Evolutionary conservation across 2,888 invertebrate genomes (phyloP).

Genomic region (Brassicogethes aeneus): DNA sequence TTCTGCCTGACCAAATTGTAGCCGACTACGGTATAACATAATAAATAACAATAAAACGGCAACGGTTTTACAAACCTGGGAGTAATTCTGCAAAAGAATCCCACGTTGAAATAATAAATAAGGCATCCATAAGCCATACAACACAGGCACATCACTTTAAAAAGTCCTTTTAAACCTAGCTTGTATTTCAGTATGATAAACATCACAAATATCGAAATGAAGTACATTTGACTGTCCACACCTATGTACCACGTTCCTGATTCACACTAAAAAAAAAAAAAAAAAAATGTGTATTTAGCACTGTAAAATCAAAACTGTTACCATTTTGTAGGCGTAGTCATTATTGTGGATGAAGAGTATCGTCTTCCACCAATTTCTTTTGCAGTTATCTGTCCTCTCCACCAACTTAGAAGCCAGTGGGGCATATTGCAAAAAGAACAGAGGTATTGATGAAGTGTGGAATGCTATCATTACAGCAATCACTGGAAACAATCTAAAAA

Average conservation of each 20-base stretch:
- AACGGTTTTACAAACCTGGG: too few relatives aligned
- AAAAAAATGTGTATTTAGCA: too few relatives aligned
- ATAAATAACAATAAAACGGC: too few relatives aligned
- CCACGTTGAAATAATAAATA: neutral
- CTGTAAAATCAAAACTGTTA: neutral
- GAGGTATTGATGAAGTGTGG: neutral
- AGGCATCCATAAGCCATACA: neutral
- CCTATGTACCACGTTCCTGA: neutral
- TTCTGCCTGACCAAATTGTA: neutral
- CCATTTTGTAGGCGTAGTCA: neutral
- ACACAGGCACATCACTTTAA: neutral
- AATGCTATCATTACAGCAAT: neutral
- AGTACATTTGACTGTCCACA: neutral
- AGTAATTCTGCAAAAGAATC: neutral
- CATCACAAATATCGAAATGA: neutral
- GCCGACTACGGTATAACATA: too few relatives aligned
- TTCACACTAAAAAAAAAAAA: neutral
- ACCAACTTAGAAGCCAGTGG: neutral
- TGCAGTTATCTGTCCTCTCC: neutral
- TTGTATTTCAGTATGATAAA: neutral
- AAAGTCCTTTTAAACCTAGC: neutral
- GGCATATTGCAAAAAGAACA: neutral
- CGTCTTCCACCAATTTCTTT: neutral
- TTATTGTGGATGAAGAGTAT: neutral
- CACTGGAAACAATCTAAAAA: neutral